These are phyloP conservation scores for Agraylea sexmaculata DNA, from an alignment of 1,140 invertebrate species.

Conservation along the genomic window DNA sequence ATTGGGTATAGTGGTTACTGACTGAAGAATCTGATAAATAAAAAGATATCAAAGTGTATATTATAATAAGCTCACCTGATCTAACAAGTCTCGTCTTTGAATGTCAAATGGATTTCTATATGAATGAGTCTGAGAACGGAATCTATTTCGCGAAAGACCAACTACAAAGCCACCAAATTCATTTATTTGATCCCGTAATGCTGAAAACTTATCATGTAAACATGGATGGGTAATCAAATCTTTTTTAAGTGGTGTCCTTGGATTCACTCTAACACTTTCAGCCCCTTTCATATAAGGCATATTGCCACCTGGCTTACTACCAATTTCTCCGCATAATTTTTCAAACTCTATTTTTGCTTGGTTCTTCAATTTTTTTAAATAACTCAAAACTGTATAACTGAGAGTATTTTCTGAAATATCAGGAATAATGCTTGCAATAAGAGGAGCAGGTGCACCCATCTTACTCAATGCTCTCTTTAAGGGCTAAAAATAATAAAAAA, in stretches of 20 bases:
- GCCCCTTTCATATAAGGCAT: constrained; percentile 27
- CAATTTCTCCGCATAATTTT: constrained; percentile 57
- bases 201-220: constrained; percentile 69
- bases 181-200: constrained; percentile 68
- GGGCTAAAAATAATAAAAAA: constrained; percentile 46
- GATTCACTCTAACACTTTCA: constrained; percentile 63
- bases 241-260: constrained; percentile 54
- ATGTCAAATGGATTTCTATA: constrained; percentile 97
- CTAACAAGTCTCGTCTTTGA: constrained; percentile 72
- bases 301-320: constrained; percentile 35
- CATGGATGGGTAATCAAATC: constrained; percentile 70
- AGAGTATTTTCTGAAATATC: constrained; percentile 87
- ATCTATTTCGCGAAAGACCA: constrained; percentile 45
- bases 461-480: constrained; percentile 79
- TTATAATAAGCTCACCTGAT: constrained; percentile 49
- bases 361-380: constrained; percentile 91
- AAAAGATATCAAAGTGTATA: neutral
- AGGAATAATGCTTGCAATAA: constrained; percentile 73
- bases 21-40: neutral
- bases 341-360: constrained; percentile 93
- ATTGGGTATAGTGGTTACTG: neutral
- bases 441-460: constrained; percentile 74
- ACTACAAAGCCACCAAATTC: constrained; percentile 82
- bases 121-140: constrained; percentile 53
- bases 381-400: constrained; percentile 87